These are phyloP conservation scores for Sphenodon punctatus DNA, from an alignment of 2,797 vertebrate genomes.

Conservation along the genomic window DNA sequence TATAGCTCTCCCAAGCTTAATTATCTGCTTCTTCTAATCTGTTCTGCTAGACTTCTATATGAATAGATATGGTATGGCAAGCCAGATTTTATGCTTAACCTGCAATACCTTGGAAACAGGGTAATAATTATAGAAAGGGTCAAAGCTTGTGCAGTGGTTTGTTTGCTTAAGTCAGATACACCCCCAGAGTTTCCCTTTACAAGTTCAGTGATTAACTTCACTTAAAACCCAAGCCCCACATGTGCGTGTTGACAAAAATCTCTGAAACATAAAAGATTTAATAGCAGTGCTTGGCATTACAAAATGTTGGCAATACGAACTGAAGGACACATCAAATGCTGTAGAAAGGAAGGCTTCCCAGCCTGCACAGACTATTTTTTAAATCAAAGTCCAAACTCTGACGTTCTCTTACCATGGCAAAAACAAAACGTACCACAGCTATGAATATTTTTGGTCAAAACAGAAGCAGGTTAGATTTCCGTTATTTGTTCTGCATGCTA, in stretches of 20 bases:
- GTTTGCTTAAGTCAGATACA: conserved; percentile 28
- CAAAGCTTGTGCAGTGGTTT: conserved; percentile 34
- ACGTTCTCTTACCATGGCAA: conserved; percentile 27
- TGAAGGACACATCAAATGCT: conserved; percentile 28
- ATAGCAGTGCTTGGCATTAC: conserved; percentile 49
- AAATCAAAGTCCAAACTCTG: conserved; percentile 42
- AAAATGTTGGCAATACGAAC: conserved; percentile 53
- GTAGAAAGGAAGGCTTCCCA: conserved; percentile 33
- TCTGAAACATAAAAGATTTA: conserved; percentile 51
- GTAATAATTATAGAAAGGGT: conserved; percentile 44
- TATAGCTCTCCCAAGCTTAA: conserved; percentile 31
- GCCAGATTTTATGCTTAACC: conserved; percentile 48
- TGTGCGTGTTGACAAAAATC: conserved; percentile 11
- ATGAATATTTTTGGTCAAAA: not conserved
- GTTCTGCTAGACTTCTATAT: conserved; percentile 48
- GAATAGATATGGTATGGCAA: conserved; percentile 56
- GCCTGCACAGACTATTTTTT: conserved; percentile 27
- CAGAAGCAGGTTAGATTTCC: conserved; percentile 12
- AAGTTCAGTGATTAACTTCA: conserved; percentile 60
- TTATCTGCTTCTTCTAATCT: conserved; percentile 49
- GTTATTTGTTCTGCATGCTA: not conserved
- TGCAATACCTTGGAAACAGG: conserved; percentile 39
- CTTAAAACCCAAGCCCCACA: conserved; percentile 41
- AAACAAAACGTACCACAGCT: conserved; percentile 18
- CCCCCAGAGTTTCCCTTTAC: conserved; percentile 40